These are phyloP conservation scores for Falcaria lacertinaria DNA, from an alignment of 2,888 invertebrate genomes.

Conservation along the genomic window DNA sequence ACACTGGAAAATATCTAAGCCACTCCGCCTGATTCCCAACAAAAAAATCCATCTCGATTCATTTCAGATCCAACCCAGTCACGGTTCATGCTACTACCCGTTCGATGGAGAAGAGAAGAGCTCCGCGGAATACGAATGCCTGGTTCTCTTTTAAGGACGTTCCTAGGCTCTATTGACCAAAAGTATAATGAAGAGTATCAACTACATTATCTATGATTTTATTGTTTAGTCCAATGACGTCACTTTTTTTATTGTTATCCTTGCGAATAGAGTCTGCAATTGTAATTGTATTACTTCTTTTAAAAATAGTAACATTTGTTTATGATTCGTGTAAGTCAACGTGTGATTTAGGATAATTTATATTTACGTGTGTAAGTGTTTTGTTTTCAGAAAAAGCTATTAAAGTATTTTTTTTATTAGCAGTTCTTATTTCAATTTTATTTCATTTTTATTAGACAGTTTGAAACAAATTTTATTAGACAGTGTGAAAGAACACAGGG, in stretches of 20 bases:
- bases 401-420: not conserved
- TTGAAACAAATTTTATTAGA: too few species aligned
- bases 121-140: conserved; percentile 83
- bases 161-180: not conserved
- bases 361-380: not conserved
- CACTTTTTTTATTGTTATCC: not conserved
- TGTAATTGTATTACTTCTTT: not conserved
- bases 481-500: too few species aligned
- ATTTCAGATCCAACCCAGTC: conserved; percentile 82
- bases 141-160: conserved; percentile 67
- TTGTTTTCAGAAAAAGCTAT: not conserved
- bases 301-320: not conserved
- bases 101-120: conserved; percentile 83
- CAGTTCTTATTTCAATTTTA: too few species aligned
- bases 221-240: not conserved
- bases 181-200: too few species aligned
- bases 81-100: conserved; percentile 82
- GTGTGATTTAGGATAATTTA: not conserved
- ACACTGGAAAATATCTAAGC: too few species aligned
- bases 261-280: not conserved
- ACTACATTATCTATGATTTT: not conserved
- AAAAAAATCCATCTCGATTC: too few species aligned
- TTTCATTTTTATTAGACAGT: too few species aligned
- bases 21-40: too few species aligned
- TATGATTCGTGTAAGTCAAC: too few species aligned